These are phyloP conservation scores for Harpagifer antarcticus DNA, from an alignment of 2,797 vertebrate genomes.

Conservation along the genomic window DNA sequence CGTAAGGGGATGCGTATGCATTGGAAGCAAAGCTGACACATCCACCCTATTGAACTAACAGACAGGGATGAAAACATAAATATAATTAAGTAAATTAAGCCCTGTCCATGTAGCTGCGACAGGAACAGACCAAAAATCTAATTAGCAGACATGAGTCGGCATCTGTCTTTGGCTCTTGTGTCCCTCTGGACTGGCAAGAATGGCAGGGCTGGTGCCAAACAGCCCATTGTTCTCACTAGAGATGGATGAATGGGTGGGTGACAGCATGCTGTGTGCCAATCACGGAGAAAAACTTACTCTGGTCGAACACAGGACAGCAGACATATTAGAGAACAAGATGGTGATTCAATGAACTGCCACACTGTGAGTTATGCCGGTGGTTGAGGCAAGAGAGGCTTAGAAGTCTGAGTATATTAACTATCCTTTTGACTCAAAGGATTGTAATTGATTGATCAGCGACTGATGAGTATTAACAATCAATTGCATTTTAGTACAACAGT, in stretches of 20 bases:
- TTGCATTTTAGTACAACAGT: not conserved
- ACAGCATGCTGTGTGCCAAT: slow-evolving; percentile 61
- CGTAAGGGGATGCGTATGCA: slow-evolving; percentile 40
- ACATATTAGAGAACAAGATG: slow-evolving; percentile 59
- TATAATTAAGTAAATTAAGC: slow-evolving; percentile 77
- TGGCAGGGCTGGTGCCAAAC: slow-evolving; percentile 63
- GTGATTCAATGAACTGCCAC: slow-evolving; percentile 64
- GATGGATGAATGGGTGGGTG: slow-evolving; percentile 70
- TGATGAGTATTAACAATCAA: not conserved
- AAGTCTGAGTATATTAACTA: not conserved
- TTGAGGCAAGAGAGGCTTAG: not conserved
- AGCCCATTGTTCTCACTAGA: slow-evolving; percentile 68
- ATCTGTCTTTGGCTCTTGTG: slow-evolving; percentile 74
- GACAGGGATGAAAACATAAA: slow-evolving; percentile 21
- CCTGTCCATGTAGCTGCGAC: slow-evolving; percentile 66
- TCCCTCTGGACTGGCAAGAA: slow-evolving; percentile 69
- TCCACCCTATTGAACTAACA: slow-evolving; percentile 44
- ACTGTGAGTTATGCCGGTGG: slow-evolving; percentile 24
- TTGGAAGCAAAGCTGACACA: slow-evolving; percentile 48
- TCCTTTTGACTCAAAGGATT: not conserved
- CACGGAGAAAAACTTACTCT: slow-evolving; percentile 61
- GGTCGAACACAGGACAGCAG: slow-evolving; percentile 53
- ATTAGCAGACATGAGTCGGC: slow-evolving; percentile 79
- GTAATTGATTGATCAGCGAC: not conserved
- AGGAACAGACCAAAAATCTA: slow-evolving; percentile 78